Base-by-base conservation (phyloP, 2,113 vertebrate species). In the Chaetodon auriga region DNA sequence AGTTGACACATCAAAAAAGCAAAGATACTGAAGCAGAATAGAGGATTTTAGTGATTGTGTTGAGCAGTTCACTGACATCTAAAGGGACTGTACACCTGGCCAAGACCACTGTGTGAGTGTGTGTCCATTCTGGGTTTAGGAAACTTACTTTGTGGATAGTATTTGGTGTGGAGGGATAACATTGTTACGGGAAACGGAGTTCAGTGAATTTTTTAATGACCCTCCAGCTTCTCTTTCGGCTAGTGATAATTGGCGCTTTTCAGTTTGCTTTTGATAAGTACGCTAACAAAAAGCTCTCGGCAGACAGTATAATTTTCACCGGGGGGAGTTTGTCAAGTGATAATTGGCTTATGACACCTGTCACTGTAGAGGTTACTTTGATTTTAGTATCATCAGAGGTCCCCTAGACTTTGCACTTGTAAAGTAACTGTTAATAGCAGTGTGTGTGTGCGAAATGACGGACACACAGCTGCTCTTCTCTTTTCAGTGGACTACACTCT, bases 281-380 rank as follows among this genome's bases (percentile, higher is more conserved):
- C 57, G 69, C 53, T 30, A 80, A 81, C 71, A 84, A 83, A 88
- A 83, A 80, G 76, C 72, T 83, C 73, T 63, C 73, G 30, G 78
- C 82, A 78, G 65, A 86, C 36, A 70, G 77, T 60, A 46, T 81
- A 35, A 71, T 92, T 81, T 83, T 81, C 73, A 68, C 55, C 70
- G 35, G 9, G 35, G 81, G 84, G 76, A 81, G 61, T 87, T 69
- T 71, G 61, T 53, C 36, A 64, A 71, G 79, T 64, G 83, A 80
- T 89, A 85, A 85, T 88, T 88, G 81, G 66, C 71, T 75, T 73
- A 41, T 81, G 79, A 80, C 88, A 82, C 75, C 75, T 89, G 86
- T 78, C 83, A 82, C 78, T 73, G 78, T 71, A 46, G 68, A 82
- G 61, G 75, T 58, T 78, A 69, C 81, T 83, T 72, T 84, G 48